Evolutionary conservation across 2,888 invertebrate species (phyloP).

Genomic region (Dioctria linearis): DNA sequence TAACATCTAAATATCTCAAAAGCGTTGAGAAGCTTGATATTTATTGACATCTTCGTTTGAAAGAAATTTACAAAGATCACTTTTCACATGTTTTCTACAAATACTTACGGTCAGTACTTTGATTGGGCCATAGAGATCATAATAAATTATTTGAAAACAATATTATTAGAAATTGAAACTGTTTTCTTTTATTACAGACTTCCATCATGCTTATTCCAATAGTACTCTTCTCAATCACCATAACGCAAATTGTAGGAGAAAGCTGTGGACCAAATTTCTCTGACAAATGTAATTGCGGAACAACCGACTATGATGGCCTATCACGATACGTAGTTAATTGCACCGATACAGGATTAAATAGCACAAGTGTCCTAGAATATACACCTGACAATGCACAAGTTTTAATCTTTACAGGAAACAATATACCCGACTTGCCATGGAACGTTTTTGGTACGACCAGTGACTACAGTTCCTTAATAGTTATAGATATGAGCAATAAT

Average conservation of each 20-base stretch:
- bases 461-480: slow-evolving; percentile 74
- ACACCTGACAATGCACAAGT: slow-evolving; percentile 79
- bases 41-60: too few relatives aligned
- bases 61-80: too few relatives aligned
- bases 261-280: slow-evolving; percentile 72
- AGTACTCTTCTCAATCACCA: background rate
- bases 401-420: slow-evolving; percentile 81
- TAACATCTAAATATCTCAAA: too few relatives aligned
- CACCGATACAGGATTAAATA: slow-evolving; percentile 76
- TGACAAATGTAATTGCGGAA: slow-evolving; percentile 74
- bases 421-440: slow-evolving; percentile 76
- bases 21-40: too few relatives aligned
- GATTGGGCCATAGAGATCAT: too few relatives aligned
- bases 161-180: too few relatives aligned
- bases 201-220: background rate
- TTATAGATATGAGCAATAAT: slow-evolving; percentile 83
- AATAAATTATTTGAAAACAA: too few relatives aligned
- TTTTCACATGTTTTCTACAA: too few relatives aligned
- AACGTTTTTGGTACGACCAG: slow-evolving; percentile 80
- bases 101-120: too few relatives aligned
- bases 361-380: slow-evolving; percentile 74
- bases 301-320: slow-evolving; percentile 72
- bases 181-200: background rate
- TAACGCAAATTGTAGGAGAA: background rate
- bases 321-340: slow-evolving; percentile 80